Conservation (phyloP, 2,888 invertebrate genomes). For the Mesorhabditis spiculigera region DNA sequence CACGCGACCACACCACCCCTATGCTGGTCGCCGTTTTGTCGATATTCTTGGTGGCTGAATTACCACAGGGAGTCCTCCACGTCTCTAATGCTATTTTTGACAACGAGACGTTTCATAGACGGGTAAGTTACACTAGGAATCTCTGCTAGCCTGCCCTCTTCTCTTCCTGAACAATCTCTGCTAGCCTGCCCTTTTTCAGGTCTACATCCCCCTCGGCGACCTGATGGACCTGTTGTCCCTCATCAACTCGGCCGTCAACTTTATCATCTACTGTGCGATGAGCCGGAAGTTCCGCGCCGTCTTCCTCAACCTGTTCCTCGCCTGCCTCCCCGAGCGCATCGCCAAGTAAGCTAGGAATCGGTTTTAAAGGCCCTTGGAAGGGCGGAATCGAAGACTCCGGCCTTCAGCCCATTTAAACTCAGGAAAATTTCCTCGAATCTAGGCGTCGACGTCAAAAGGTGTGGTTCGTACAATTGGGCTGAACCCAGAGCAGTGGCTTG, state of each 20-base stretch:
- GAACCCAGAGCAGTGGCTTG: no score
- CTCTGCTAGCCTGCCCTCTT: no score
- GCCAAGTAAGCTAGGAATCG: slow-evolving; percentile 19
- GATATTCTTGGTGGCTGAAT: slow-evolving; percentile 53
- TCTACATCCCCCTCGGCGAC: slow-evolving; percentile 52
- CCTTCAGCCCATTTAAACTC: no score
- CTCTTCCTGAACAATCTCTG: no score
- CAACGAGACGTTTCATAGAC: slow-evolving; percentile 49
- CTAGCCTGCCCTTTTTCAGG: slow-evolving; percentile 19
- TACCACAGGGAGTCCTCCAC: slow-evolving; percentile 54
- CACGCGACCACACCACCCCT: slow-evolving; percentile 57
- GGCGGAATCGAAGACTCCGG: no score
- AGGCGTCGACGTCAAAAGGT: no score
- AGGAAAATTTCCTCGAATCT: no score
- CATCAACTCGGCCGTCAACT: slow-evolving; percentile 54
- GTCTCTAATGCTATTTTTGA: slow-evolving; percentile 53
- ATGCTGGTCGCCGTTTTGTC: slow-evolving; percentile 56
- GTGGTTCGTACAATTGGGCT: no score
- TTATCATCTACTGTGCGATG: slow-evolving; percentile 57
- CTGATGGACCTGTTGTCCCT: slow-evolving; percentile 55
- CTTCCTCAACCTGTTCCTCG: slow-evolving; percentile 49
- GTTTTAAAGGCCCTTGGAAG: no score
- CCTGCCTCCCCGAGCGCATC: slow-evolving; percentile 33
- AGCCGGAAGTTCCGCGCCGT: slow-evolving; percentile 54
- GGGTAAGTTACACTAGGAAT: slow-evolving; percentile 12